Base-by-base conservation (phyloP, 1,140 invertebrate genomes). In the Carposina sasakii region DNA sequence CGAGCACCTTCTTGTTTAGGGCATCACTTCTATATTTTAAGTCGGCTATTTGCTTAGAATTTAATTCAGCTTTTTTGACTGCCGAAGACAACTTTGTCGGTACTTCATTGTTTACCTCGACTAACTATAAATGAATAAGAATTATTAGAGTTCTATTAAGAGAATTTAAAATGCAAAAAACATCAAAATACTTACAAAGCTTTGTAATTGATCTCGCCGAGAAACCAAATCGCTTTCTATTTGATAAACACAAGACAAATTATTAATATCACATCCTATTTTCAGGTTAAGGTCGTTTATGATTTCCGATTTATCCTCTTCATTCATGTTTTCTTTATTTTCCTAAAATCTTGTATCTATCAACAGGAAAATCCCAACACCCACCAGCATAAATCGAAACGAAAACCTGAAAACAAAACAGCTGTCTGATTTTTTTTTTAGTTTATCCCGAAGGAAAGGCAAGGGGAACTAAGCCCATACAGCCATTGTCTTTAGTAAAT, bases 81-180 rank as follows among this genome's bases (percentile, higher is more conserved):
- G 81, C 76, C 28, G 72, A 60, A 19, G 79, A 71, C 16, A 85
- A 34, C 48, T 82, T 81, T 9, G 68, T 68, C 24, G 82, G 77
- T 0, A 82, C 77, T 53, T 82, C 73, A 67, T 73, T 69, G 44
- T 74, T 83, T 4, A 65, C 72, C 42, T 65, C 52, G 48, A 69
- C 63, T 34, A 85, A 48, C 81, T 85, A 46, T 46, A 73, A 70
- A 36, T 12, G 44, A 43, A 36, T 13, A 42, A 41, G 26, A 37
- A 24, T 28, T 13, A 19, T 20, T 17, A 40, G n/a, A 20, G 23
- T 10, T 40, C 9, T 10, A 40, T 9, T 2, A 2, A 15, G 12
- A 19, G 16, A n/a, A 42, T 12, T 23, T n/a, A 22, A 26, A 15
- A 6, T 42, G 5, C 5, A 12, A 12, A 34, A 48, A 43, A 33